These are phyloP conservation scores for Palythoa grandis DNA, from an alignment of 92 coral and sea anemone genomes.

Conservation along the genomic window DNA sequence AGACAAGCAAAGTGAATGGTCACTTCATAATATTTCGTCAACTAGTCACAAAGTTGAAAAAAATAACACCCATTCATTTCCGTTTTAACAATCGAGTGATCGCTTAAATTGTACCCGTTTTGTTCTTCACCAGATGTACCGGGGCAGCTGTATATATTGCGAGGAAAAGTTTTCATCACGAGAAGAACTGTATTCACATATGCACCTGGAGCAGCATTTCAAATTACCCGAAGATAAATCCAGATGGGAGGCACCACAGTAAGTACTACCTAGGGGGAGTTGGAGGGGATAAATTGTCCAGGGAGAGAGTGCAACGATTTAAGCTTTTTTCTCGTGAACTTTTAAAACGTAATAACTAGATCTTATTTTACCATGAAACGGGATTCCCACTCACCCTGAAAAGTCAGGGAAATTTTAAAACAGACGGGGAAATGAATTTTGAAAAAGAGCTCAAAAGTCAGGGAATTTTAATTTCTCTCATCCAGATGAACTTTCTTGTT, in stretches of 20 bases:
- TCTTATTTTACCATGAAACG: too few species aligned
- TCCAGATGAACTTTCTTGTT: too few species aligned
- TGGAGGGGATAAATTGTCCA: not conserved
- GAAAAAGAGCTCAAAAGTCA: too few species aligned
- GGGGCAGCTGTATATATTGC: constrained; percentile 74
- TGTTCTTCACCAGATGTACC: constrained; percentile 68
- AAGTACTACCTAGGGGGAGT: constrained; percentile 22
- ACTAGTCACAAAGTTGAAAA: too few species aligned
- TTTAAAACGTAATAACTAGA: too few species aligned
- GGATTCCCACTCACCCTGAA: too few species aligned
- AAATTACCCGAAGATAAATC: constrained; percentile 70
- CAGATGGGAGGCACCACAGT: constrained; percentile 94
- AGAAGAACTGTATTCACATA: constrained; percentile 70
- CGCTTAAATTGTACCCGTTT: not conserved
- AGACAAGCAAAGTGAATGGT: too few species aligned
- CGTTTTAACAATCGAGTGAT: not conserved
- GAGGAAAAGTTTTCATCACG: constrained; percentile 66
- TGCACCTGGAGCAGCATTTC: constrained; percentile 68
- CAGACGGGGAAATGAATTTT: too few species aligned
- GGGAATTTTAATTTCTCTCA: too few species aligned
- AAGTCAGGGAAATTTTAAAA: too few species aligned
- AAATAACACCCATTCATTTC: too few species aligned
- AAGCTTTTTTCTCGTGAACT: not conserved
- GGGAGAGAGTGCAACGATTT: not conserved
- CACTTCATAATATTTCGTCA: too few species aligned